Conservation (phyloP, 2,797 vertebrate genomes). For the Enteromius afrohamiltoni region DNA sequence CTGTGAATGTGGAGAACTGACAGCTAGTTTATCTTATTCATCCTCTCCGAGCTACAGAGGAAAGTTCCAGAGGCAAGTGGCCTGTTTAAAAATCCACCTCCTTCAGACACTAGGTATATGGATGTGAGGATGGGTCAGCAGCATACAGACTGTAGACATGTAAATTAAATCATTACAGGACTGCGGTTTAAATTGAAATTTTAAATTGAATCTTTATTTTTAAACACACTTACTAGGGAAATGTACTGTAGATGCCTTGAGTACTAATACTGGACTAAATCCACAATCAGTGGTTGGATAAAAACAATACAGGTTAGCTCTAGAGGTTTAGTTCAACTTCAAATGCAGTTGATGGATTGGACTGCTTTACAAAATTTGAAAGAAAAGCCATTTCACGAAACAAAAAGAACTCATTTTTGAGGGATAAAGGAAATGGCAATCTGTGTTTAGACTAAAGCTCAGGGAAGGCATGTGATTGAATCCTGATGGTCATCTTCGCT, state of each 20-base stretch:
- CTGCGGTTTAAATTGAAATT: conserved; percentile 24
- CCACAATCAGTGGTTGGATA: background rate
- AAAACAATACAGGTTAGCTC: background rate
- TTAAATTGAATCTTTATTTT: conserved; percentile 7
- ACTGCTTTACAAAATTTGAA: background rate
- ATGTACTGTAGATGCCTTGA: background rate
- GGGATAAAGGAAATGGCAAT: background rate
- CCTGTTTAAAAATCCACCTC: conserved; percentile 32
- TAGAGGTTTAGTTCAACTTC: background rate
- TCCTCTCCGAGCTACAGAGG: conserved; percentile 2
- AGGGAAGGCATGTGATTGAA: background rate
- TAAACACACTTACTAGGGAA: background rate
- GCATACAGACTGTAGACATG: background rate
- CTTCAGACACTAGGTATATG: conserved; percentile 19
- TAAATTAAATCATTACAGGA: conserved; percentile 1
- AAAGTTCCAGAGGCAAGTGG: conserved; percentile 29
- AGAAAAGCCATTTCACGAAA: background rate
- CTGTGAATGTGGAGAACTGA: conserved; percentile 36
- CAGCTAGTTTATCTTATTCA: conserved; percentile 37
- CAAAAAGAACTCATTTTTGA: background rate
- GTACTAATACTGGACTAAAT: background rate
- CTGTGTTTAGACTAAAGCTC: background rate
- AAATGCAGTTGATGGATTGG: background rate
- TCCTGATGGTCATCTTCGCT: background rate
- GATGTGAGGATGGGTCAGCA: background rate